Evolutionary conservation across 1,140 invertebrate genomes (phyloP).

Genomic region (Ostrea edulis): DNA sequence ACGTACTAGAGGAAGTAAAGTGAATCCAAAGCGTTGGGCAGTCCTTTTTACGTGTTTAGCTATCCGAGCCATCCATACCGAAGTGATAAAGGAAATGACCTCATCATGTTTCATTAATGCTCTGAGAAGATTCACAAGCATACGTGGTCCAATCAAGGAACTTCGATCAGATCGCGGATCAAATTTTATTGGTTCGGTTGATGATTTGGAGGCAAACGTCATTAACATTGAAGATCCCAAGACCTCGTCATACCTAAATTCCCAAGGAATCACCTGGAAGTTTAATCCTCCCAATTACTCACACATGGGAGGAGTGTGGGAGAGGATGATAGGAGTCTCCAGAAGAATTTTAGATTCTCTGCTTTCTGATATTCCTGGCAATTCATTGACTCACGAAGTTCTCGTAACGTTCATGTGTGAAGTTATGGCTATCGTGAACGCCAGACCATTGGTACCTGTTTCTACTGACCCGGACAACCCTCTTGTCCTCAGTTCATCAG

Average conservation of each 20-base stretch:
- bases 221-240: background rate
- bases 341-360: background rate
- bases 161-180: slow-evolving; percentile 41
- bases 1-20: background rate
- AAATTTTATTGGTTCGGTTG: slow-evolving; percentile 48
- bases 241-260: background rate
- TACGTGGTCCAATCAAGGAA: slow-evolving; percentile 38
- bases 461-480: slow-evolving; percentile 30
- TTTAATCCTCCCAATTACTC: slow-evolving; percentile 38
- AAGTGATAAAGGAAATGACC: slow-evolving; percentile 47
- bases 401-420: slow-evolving; percentile 26
- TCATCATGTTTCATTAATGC: slow-evolving; percentile 60
- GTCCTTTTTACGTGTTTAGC: slow-evolving; percentile 57
- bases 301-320: slow-evolving; percentile 51
- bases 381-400: slow-evolving; percentile 54
- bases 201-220: slow-evolving; percentile 18
- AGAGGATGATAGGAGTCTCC: slow-evolving; percentile 53
- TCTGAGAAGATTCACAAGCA: slow-evolving; percentile 40
- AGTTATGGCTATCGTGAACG: slow-evolving; percentile 32
- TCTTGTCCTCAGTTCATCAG: slow-evolving; percentile 15
- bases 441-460: background rate
- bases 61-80: slow-evolving; percentile 53
- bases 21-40: slow-evolving; percentile 49
- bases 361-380: background rate
- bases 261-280: background rate